These are phyloP conservation scores for Tenthredo notha DNA, from an alignment of 2,888 invertebrate species.

Conservation along the genomic window DNA sequence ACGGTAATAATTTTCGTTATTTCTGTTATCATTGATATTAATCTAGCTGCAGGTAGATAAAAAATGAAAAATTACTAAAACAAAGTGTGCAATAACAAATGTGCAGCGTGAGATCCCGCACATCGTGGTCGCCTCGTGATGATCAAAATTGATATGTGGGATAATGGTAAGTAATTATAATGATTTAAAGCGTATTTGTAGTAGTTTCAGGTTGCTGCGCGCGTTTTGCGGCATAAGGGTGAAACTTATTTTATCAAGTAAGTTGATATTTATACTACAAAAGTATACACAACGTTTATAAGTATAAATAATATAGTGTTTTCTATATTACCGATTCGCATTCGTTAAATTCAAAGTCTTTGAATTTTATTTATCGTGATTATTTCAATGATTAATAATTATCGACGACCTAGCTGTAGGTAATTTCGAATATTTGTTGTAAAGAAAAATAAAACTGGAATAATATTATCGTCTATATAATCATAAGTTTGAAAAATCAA, in stretches of 20 bases:
- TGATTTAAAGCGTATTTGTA: slow-evolving; percentile 15
- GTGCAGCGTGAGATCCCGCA: neutral
- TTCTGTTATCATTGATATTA: neutral
- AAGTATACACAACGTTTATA: neutral
- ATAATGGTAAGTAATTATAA: slow-evolving; percentile 29
- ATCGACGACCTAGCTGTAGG: neutral
- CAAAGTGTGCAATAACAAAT: neutral
- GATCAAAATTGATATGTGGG: slow-evolving; percentile 6
- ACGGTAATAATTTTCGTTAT: neutral
- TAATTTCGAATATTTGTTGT: neutral
- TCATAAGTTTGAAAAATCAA: slow-evolving; percentile 39
- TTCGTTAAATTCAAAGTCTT: neutral
- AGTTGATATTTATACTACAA: slow-evolving; percentile 6
- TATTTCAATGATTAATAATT: neutral
- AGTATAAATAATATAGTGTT: too few species aligned
- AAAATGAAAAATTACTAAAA: neutral
- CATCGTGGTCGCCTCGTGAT: neutral
- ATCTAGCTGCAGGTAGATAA: neutral
- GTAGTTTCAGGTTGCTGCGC: slow-evolving; percentile 16
- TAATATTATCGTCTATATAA: slow-evolving; percentile 8
- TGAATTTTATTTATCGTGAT: neutral
- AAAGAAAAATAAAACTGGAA: neutral
- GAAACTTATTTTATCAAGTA: neutral
- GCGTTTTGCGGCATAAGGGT: neutral
- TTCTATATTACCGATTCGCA: neutral